phyloP scores from a whole-genome alignment of 1,140 invertebrate genomes.

The Camponotus floridanus region DNA sequence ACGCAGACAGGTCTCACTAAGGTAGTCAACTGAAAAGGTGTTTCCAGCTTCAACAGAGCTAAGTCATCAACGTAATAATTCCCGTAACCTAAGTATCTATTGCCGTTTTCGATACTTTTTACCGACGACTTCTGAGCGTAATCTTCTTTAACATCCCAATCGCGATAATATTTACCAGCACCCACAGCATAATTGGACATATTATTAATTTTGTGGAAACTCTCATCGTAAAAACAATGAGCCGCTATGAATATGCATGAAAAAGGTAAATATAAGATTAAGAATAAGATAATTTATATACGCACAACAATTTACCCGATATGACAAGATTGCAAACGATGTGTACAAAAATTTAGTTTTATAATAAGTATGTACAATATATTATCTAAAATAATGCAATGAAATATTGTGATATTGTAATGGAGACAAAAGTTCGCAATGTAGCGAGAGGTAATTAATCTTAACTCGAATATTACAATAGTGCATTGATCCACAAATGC shows the following conservation, averaged over 20 bases:
- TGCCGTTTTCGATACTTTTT: conserved; percentile 60
- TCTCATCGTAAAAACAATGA: conserved; percentile 85
- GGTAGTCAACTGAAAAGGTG: conserved; percentile 76
- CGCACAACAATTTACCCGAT: conserved; percentile 71
- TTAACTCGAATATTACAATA: too few species aligned
- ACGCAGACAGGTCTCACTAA: conserved; percentile 83
- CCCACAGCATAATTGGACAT: conserved; percentile 79
- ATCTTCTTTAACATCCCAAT: conserved; percentile 73
- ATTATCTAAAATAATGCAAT: too few species aligned
- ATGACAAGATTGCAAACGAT: conserved; percentile 77
- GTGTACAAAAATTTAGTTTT: too few species aligned
- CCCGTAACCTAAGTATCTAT: conserved; percentile 65
- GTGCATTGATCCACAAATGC: too few species aligned
- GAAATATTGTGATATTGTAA: too few species aligned
- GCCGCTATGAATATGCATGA: conserved; percentile 77
- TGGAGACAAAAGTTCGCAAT: too few species aligned
- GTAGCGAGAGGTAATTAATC: too few species aligned
- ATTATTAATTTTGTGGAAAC: conserved; percentile 57
- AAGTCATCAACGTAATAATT: conserved; percentile 80
- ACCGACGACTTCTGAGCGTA: conserved; percentile 81
- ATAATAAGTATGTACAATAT: too few species aligned
- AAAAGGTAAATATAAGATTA: not conserved
- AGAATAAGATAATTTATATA: conserved; percentile 26
- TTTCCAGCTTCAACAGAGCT: conserved; percentile 79
- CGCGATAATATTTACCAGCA: conserved; percentile 83